phyloP scores from a whole-genome alignment of 2,797 vertebrate genomes.

The Aldrovandia affinis region DNA sequence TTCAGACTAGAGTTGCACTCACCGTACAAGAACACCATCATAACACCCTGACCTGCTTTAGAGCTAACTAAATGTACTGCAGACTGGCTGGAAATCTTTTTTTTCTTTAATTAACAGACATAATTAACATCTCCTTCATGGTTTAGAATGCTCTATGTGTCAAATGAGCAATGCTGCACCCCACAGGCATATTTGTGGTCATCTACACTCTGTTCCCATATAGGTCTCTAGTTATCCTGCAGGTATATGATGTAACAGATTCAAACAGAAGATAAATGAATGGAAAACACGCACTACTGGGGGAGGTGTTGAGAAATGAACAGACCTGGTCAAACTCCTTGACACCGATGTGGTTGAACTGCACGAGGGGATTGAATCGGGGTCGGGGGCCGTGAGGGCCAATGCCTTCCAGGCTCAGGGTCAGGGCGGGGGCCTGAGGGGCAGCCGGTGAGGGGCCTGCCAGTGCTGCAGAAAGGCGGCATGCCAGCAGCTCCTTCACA shows the following conservation, averaged over 20 bases:
- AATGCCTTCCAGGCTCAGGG: conserved; percentile 59
- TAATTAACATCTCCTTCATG: background rate
- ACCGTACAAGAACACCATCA: background rate
- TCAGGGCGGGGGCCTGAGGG: conserved; percentile 54
- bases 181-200: conserved; percentile 18
- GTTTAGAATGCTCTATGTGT: background rate
- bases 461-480: conserved; percentile 69
- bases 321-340: conserved; percentile 86
- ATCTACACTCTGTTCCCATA: conserved; percentile 4
- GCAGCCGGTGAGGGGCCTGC: conserved; percentile 50
- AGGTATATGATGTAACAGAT: conserved; percentile 23
- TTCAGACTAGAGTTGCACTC: conserved; percentile 35
- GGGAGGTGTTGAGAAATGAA: conserved; percentile 36
- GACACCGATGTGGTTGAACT: conserved; percentile 76
- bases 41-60: conserved; percentile 22
- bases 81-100: background rate
- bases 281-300: background rate
- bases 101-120: background rate
- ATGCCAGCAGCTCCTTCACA: conserved; percentile 81
- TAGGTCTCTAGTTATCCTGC: background rate
- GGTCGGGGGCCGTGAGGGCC: conserved; percentile 42
- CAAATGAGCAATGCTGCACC: background rate
- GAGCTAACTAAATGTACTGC: background rate
- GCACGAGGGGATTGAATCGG: conserved; percentile 82
- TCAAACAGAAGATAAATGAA: conserved; percentile 24